Percentiles rank a stretch among this genome's conserved stretches.
These are phyloP conservation scores for Drosophila greeni DNA, from an alignment of 2,888 invertebrate species.

Conservation along the genomic window DNA sequence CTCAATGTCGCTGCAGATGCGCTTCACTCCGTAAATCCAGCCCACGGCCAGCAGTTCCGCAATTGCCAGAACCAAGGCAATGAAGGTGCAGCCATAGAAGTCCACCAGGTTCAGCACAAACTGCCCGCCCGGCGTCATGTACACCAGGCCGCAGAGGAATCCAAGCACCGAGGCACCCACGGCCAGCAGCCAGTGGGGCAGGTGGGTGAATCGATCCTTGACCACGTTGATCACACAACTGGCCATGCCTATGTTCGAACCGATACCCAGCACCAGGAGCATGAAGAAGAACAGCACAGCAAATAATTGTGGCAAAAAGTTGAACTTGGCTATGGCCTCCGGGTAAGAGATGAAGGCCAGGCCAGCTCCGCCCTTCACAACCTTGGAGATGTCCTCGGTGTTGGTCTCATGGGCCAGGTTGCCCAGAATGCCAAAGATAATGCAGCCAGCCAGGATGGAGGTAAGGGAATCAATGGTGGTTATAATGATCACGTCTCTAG, in stretches of 20 bases:
- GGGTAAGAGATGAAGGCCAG: slow-evolving; percentile 89
- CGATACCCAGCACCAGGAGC: slow-evolving; percentile 81
- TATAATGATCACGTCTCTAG: slow-evolving; percentile 88
- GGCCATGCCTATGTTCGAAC: slow-evolving; percentile 80
- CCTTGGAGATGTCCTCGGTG: slow-evolving; percentile 81
- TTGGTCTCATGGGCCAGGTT: slow-evolving; percentile 85
- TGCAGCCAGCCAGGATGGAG: slow-evolving; percentile 88
- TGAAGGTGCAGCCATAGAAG: slow-evolving; percentile 86
- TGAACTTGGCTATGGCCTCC: slow-evolving; percentile 81
- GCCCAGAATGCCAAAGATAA: slow-evolving; percentile 91
- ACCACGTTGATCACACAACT: slow-evolving; percentile 79
- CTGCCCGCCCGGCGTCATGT: slow-evolving; percentile 86
- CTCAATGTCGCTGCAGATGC: slow-evolving; percentile 86
- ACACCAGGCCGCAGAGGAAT: slow-evolving; percentile 82
- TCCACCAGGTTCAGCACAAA: slow-evolving; percentile 86
- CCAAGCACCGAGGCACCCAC: slow-evolving; percentile 79
- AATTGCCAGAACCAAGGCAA: slow-evolving; percentile 84
- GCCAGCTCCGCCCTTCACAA: slow-evolving; percentile 87
- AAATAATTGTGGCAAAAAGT: slow-evolving; percentile 80
- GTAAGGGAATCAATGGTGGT: slow-evolving; percentile 90
- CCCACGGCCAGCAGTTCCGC: slow-evolving; percentile 84
- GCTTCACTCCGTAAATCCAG: slow-evolving; percentile 88
- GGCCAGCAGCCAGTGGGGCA: slow-evolving; percentile 81
- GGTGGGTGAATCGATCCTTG: slow-evolving; percentile 79
- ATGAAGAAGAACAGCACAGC: slow-evolving; percentile 81